These are phyloP conservation scores for Formica exsecta DNA, from an alignment of 1,140 invertebrate species.

Conservation along the genomic window DNA sequence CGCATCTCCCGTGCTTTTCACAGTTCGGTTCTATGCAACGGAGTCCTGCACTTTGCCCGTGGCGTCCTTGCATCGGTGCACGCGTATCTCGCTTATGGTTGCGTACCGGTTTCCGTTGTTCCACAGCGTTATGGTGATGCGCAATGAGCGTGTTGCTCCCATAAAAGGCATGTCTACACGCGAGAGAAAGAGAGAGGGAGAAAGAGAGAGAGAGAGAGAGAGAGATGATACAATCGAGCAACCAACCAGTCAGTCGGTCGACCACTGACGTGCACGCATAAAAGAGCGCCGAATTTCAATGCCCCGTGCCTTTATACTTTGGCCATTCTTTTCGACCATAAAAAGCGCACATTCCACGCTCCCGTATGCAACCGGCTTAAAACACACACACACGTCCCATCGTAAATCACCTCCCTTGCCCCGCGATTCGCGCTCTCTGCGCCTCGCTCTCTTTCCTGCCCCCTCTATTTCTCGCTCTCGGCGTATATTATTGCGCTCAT, in stretches of 20 bases:
- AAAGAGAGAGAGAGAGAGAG: background rate
- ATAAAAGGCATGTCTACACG: constrained; percentile 71
- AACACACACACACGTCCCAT: constrained; percentile 76
- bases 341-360: constrained; percentile 80
- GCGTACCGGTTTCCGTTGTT: constrained; percentile 73
- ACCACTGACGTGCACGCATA: constrained; percentile 68
- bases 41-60: constrained; percentile 65
- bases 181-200: background rate
- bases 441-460: constrained; percentile 56
- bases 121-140: constrained; percentile 75
- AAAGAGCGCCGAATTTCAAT: constrained; percentile 80
- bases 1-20: constrained; percentile 57
- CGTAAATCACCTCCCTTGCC: constrained; percentile 78
- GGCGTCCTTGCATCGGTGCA: constrained; percentile 64
- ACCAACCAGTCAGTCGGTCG: constrained; percentile 55
- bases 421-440: constrained; percentile 55
- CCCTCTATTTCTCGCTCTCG: background rate
- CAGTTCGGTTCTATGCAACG: constrained; percentile 57
- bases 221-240: constrained; percentile 48
- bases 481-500: background rate
- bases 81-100: constrained; percentile 53
- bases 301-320: constrained; percentile 79
- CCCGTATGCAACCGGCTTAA: constrained; percentile 76
- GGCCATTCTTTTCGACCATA: constrained; percentile 79
- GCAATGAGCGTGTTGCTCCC: constrained; percentile 72